Percentiles rank a stretch among this genome's conserved stretches.
These are phyloP conservation scores for Sebastiscus tertius DNA, from an alignment of 2,797 vertebrate genomes.

Conservation along the genomic window DNA sequence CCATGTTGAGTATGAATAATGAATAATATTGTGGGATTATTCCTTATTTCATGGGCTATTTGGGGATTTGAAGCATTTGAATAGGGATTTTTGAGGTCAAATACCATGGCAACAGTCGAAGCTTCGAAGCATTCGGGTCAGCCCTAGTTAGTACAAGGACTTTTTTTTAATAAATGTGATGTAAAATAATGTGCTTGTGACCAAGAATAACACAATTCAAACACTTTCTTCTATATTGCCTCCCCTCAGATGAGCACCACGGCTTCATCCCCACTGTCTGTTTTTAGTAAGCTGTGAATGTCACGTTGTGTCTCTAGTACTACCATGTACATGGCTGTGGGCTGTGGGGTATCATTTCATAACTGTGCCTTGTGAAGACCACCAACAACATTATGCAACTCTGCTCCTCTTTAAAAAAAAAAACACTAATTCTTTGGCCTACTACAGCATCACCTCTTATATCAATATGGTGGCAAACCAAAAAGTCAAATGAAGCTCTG, in stretches of 20 bases:
- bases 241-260: conserved; percentile 13
- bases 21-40: too few relatives aligned
- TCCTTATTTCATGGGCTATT: too few relatives aligned
- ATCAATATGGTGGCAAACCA: neutral
- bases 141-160: neutral
- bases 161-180: neutral
- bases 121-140: too few relatives aligned
- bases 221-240: neutral
- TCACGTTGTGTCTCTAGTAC: conserved; percentile 58
- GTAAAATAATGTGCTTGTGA: neutral
- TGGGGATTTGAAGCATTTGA: too few relatives aligned
- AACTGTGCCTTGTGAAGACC: conserved; percentile 71
- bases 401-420: conserved; percentile 42
- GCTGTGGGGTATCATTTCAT: conserved; percentile 70
- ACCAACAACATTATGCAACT: conserved; percentile 75
- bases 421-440: conserved; percentile 20
- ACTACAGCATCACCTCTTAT: conserved; percentile 18
- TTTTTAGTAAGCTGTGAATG: conserved; percentile 43
- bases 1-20: too few relatives aligned
- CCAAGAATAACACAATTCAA: neutral
- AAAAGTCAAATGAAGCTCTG: neutral
- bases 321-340: conserved; percentile 52
- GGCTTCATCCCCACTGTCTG: conserved; percentile 37
- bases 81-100: too few relatives aligned
- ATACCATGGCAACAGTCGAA: too few relatives aligned